Evolutionary conservation across 2,888 invertebrate genomes (phyloP).

Genomic region (Mystacides longicornis): DNA sequence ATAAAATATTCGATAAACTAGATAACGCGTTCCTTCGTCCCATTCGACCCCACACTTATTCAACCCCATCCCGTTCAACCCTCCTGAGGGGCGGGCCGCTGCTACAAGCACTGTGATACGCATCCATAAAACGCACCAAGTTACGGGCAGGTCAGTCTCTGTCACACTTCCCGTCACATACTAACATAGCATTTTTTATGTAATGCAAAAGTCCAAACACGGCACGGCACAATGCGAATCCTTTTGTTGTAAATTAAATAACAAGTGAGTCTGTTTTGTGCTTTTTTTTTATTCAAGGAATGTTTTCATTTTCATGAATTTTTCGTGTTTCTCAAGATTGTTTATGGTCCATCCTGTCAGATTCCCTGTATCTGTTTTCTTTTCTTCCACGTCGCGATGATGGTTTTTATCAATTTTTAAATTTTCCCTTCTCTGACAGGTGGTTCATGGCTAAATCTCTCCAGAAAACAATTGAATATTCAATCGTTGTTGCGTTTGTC

Average conservation of each 20-base stretch:
- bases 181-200: constrained; percentile 9
- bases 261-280: background rate
- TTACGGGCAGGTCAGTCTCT: constrained; percentile 10
- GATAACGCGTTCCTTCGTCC: background rate
- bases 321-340: background rate
- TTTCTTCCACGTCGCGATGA: too few relatives aligned
- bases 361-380: background rate
- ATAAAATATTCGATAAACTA: background rate
- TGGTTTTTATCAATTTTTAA: too few relatives aligned
- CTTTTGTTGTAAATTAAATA: background rate
- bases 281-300: background rate
- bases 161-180: constrained; percentile 8
- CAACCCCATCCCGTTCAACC: too few relatives aligned
- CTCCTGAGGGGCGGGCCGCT: background rate
- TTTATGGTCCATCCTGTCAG: background rate
- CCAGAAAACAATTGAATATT: background rate
- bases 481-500: background rate
- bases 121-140: background rate
- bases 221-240: background rate
- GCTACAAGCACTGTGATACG: background rate
- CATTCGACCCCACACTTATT: background rate
- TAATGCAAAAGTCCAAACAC: background rate
- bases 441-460: background rate
- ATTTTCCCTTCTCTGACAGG: too few relatives aligned
- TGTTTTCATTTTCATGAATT: background rate